phyloP scores from a whole-genome alignment of 2,113 vertebrate species.

The Nothoprocta perdicaria region DNA sequence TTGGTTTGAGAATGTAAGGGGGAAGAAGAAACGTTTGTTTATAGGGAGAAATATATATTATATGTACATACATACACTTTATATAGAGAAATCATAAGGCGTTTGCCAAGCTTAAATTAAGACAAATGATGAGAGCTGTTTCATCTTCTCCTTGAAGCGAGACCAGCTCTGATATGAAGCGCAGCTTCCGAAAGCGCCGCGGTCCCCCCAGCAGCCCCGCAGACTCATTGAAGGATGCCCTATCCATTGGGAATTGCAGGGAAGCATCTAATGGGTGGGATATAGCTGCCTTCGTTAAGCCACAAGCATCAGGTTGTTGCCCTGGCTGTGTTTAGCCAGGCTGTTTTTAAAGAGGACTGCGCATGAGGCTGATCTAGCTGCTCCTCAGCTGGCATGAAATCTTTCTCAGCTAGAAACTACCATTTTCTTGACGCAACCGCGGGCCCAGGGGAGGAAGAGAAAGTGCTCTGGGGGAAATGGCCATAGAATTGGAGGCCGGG shows the following conservation, averaged over 20 bases:
- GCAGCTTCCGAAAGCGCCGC: rapidly evolving
- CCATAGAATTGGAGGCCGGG: background rate
- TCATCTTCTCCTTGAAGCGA: background rate
- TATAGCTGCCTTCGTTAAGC: rapidly evolving
- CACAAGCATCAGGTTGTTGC: background rate
- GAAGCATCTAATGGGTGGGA: too few species aligned
- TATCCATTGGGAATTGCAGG: background rate
- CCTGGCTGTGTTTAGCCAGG: rapidly evolving
- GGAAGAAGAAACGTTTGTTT: background rate
- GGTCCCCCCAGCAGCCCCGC: rapidly evolving
- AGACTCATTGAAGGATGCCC: rapidly evolving
- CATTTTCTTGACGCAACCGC: background rate
- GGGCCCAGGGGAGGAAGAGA: background rate
- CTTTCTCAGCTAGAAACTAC: background rate
- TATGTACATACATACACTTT: too few species aligned
- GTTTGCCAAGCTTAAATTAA: background rate
- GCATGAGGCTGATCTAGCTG: background rate
- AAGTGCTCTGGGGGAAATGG: background rate
- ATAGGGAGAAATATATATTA: background rate
- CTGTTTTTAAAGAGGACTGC: background rate
- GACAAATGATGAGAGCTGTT: background rate
- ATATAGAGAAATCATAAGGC: background rate
- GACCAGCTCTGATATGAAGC: background rate
- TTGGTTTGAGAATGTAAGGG: background rate
- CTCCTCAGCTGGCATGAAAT: too few species aligned